These are phyloP conservation scores for Phrynocephalus forsythii DNA, from an alignment of 2,797 vertebrate species.

Conservation along the genomic window DNA sequence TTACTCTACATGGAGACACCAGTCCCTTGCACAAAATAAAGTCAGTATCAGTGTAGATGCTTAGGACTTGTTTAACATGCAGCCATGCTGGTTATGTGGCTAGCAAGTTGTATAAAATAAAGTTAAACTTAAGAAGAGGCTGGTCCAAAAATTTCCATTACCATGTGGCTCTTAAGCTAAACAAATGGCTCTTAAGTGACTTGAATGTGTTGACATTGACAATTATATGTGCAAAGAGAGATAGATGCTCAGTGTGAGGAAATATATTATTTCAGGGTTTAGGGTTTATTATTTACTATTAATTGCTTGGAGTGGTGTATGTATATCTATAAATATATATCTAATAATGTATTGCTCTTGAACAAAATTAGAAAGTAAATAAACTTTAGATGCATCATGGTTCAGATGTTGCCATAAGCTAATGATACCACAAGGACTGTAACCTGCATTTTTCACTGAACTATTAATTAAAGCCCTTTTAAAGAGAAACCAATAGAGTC, in stretches of 20 bases:
- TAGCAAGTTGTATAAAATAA: slow-evolving; percentile 82
- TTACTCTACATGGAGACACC: slow-evolving; percentile 63
- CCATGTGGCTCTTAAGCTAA: slow-evolving; percentile 77
- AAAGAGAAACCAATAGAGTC: slow-evolving; percentile 75
- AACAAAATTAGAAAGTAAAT: slow-evolving; percentile 81
- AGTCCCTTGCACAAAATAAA: slow-evolving; percentile 65
- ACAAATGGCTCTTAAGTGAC: slow-evolving; percentile 83
- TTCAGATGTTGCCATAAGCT: slow-evolving; percentile 75
- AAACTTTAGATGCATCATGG: slow-evolving; percentile 78
- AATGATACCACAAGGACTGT: slow-evolving; percentile 82
- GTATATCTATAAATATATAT: slow-evolving; percentile 84
- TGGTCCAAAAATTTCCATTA: slow-evolving; percentile 81
- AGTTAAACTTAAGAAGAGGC: slow-evolving; percentile 77
- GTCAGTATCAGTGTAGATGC: slow-evolving; percentile 70
- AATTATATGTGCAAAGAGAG: slow-evolving; percentile 79
- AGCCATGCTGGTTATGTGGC: slow-evolving; percentile 86
- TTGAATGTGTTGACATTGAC: slow-evolving; percentile 82
- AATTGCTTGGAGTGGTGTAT: slow-evolving; percentile 83
- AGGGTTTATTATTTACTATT: slow-evolving; percentile 83
- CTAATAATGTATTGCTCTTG: slow-evolving; percentile 84
- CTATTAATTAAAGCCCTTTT: slow-evolving; percentile 85
- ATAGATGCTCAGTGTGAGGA: slow-evolving; percentile 81
- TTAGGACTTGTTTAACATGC: slow-evolving; percentile 73
- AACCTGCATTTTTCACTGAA: slow-evolving; percentile 82
- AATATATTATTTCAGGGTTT: slow-evolving; percentile 79